Percentiles rank a stretch among this genome's conserved stretches.
Conservation (phyloP, 1,140 invertebrate genomes). For the Galleria mellonella region DNA sequence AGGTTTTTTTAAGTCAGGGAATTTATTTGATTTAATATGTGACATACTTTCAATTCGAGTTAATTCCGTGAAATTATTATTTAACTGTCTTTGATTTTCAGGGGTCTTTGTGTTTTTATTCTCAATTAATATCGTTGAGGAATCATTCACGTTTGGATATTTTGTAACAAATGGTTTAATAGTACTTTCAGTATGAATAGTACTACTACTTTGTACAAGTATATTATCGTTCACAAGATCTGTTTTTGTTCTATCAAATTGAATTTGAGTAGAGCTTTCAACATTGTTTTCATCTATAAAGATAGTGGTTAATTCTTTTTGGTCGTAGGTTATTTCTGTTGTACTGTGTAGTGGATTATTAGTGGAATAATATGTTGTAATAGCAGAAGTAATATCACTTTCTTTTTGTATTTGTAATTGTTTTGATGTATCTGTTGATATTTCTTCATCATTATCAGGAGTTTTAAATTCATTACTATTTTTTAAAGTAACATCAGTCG, state of each 20-base stretch:
- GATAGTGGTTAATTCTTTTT: neutral
- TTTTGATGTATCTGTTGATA: too few species aligned
- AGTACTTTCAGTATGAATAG: slow-evolving; percentile 48
- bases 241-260: too few species aligned
- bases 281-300: neutral
- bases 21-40: neutral
- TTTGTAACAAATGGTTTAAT: slow-evolving; percentile 41
- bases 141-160: slow-evolving; percentile 37
- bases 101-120: slow-evolving; percentile 67
- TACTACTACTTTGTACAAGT: slow-evolving; percentile 44
- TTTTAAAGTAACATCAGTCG: slow-evolving; percentile 11
- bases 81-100: slow-evolving; percentile 60
- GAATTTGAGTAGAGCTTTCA: too few species aligned
- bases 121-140: slow-evolving; percentile 50
- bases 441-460: slow-evolving; percentile 11
- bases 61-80: slow-evolving; percentile 35
- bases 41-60: slow-evolving; percentile 2
- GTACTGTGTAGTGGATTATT: neutral
- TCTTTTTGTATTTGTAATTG: too few species aligned
- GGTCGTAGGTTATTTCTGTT: neutral
- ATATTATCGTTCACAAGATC: slow-evolving; percentile 21
- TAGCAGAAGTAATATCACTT: too few species aligned
- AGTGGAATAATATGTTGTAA: too few species aligned
- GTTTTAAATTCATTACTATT: neutral
- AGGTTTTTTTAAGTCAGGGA: too few species aligned